A percentile compares a stretch with the other conserved stretches of the same genome.
Evolutionary conservation across 2,113 vertebrate genomes (phyloP).

Genomic region (Pachycephala philippinensis): DNA sequence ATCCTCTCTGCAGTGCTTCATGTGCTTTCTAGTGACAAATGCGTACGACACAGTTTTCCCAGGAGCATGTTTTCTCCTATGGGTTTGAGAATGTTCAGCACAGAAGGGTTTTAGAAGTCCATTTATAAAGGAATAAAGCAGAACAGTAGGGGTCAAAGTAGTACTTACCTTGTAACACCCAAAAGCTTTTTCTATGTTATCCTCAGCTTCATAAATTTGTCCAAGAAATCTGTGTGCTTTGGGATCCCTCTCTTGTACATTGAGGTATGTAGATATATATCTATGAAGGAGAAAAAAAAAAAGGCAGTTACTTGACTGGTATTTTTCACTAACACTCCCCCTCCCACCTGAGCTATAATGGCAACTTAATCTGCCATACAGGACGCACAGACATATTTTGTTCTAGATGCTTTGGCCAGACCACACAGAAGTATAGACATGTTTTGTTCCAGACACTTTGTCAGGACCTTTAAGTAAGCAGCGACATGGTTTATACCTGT

Average conservation of each 20-base stretch:
- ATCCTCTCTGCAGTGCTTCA: neutral
- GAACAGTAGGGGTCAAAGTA: neutral
- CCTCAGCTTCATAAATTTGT: conserved; percentile 89
- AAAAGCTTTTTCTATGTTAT: conserved; percentile 87
- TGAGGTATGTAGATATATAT: conserved; percentile 90
- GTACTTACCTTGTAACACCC: conserved; percentile 90
- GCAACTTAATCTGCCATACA: neutral
- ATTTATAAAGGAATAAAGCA: neutral
- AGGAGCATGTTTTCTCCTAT: neutral
- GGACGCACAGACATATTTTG: neutral
- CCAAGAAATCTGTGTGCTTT: conserved; percentile 97
- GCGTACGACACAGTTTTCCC: neutral
- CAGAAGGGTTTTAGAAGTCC: neutral
- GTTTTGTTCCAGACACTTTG: neutral
- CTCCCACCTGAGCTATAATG: rapidly evolving
- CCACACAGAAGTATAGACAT: neutral
- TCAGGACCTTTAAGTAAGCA: neutral
- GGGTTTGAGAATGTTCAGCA: neutral
- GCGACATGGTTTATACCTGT: neutral
- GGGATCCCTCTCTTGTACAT: conserved; percentile 89
- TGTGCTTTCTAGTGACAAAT: neutral
- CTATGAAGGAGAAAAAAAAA: conserved; percentile 48
- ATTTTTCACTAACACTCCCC: neutral
- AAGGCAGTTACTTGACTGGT: neutral
- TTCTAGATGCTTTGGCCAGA: neutral